Evolutionary conservation across 2,113 vertebrate species (phyloP), one percentile per base, ranked within the genome.

Genomic region (Ptyas mucosa): DNA sequence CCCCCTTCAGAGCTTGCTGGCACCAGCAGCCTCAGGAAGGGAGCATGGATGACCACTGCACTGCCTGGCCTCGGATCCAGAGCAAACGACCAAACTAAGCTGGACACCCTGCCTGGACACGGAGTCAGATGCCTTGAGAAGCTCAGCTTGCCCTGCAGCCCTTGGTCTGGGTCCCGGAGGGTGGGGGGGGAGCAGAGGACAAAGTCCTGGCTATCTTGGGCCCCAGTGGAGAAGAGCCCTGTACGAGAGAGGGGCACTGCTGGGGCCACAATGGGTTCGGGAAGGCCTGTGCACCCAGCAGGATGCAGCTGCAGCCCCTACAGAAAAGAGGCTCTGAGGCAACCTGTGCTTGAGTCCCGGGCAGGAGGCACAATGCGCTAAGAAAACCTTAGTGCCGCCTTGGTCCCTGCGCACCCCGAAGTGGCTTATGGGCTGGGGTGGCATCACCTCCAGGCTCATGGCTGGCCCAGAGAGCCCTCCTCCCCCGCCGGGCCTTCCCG

Each of bases 251-350:
- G 89, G 55, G 64, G 87, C 75, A 0, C 7, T 0, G 61, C 18
- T 24, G 49, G 89, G 10, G 51, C 12, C 29, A n/a, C 29, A 29
- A 69, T n/a, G 64, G 29, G 2, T 34, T n/a, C 0, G 29, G 29
- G 64, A 15, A 75, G 64, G 64, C 64, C 2, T 15, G 91, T 87
- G 87, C 88, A 92, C 93, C 89, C 91, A 94, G 94, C 96, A 96
- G 96, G 96, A 97, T 97, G 94, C 94, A 0, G 85, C 91, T 93
- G 2, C 93, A 94, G 95, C 95, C 12, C 5, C 2, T 34, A 95
- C 91, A 0, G 10, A 94, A 8, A 91, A 93, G 93, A 93, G 87
- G 26, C 85, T 85, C 89, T 92, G 94, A 93, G 94, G 91, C 2
- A 3, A 94, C 95, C 94, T 49, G 46, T 8, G 46, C 46, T 49